These are phyloP conservation scores for Ptychobarbus kaznakovi DNA, from an alignment of 2,797 vertebrate genomes.

Conservation along the genomic window DNA sequence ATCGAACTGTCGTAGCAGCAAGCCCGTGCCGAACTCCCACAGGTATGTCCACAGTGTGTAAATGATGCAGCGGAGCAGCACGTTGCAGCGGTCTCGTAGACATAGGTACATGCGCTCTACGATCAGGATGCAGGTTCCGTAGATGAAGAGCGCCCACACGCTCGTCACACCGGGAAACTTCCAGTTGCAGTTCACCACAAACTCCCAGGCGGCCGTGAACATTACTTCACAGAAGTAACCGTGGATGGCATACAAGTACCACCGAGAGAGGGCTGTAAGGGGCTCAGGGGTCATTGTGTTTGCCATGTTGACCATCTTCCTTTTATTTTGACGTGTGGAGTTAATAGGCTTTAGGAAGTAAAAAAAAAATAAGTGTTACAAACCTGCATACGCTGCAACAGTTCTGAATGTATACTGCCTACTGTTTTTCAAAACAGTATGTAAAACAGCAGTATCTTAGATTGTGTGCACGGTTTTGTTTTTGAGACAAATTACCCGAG, in stretches of 20 bases:
- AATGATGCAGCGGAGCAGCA: slow-evolving; percentile 91
- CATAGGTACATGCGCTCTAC: slow-evolving; percentile 94
- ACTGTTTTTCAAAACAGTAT: neutral
- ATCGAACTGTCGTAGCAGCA: slow-evolving; percentile 92
- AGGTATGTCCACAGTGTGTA: slow-evolving; percentile 98
- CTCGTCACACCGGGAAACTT: slow-evolving; percentile 98
- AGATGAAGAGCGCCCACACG: slow-evolving; percentile 98
- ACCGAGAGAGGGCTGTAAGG: slow-evolving; percentile 90
- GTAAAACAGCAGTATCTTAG: neutral
- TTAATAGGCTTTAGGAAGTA: slow-evolving; percentile 6
- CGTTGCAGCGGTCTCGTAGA: slow-evolving; percentile 85
- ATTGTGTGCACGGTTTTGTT: neutral
- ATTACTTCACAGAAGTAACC: slow-evolving; percentile 99
- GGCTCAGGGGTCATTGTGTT: slow-evolving; percentile 80
- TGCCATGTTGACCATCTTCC: slow-evolving; percentile 73
- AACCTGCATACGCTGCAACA: neutral
- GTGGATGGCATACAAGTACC: slow-evolving; percentile 98
- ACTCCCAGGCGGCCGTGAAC: slow-evolving; percentile 99
- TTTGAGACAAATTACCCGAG: neutral
- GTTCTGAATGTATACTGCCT: neutral
- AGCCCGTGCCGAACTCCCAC: slow-evolving; percentile 97
- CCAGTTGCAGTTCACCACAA: slow-evolving; percentile 96
- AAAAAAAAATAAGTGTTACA: slow-evolving; percentile 26
- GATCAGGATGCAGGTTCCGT: slow-evolving; percentile 96
- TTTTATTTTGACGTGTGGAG: slow-evolving; percentile 15